These are phyloP conservation scores for Struthidea cinerea DNA, from an alignment of 2,113 vertebrate species.

Conservation along the genomic window DNA sequence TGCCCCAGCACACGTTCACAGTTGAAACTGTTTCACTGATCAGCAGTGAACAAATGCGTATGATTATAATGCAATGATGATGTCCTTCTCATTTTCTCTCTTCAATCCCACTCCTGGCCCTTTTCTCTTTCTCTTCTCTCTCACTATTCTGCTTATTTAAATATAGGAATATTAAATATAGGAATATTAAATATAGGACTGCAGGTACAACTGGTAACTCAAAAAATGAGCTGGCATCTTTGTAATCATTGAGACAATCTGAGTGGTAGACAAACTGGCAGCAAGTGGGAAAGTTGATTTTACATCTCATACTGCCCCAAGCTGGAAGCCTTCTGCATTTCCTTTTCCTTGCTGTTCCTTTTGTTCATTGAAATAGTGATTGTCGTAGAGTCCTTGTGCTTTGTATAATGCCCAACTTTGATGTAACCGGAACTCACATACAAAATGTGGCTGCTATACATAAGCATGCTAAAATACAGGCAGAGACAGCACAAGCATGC, in stretches of 20 bases:
- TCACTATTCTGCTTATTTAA: constrained; percentile 13
- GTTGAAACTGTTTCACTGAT: constrained; percentile 29
- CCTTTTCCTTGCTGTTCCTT: background rate
- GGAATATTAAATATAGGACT: background rate
- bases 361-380: constrained; percentile 69
- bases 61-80: constrained; percentile 5
- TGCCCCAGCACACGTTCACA: background rate
- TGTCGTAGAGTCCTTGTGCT: constrained; percentile 81
- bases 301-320: background rate
- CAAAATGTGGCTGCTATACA: constrained; percentile 67
- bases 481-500: constrained; percentile 77
- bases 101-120: rapidly evolving
- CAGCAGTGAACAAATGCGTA: background rate
- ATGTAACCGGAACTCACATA: constrained; percentile 70
- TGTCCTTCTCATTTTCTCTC: background rate
- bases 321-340: background rate
- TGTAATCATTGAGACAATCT: constrained; percentile 43
- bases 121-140: background rate
- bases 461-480: constrained; percentile 79
- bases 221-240: constrained; percentile 10
- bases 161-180: constrained; percentile 7
- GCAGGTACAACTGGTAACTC: background rate
- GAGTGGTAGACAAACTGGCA: constrained; percentile 17
- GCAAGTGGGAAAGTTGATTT: background rate
- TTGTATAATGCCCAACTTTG: constrained; percentile 74